Conservation (phyloP, 2,797 vertebrate genomes). For the Epinephelus malabaricus region DNA sequence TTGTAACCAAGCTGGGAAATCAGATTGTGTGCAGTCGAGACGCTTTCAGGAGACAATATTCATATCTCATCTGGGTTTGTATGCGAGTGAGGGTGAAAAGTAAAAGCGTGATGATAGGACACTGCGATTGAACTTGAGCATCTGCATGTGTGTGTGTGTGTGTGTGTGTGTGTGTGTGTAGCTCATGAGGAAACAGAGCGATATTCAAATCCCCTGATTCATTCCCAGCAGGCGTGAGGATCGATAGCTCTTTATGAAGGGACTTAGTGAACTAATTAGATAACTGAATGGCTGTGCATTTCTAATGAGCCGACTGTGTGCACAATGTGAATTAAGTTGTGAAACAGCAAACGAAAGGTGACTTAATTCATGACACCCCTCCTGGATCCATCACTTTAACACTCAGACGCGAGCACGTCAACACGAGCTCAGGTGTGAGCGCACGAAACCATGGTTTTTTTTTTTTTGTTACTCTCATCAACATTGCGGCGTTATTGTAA, state of each 20-base stretch:
- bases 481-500: constrained; percentile 25
- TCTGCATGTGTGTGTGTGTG: background rate
- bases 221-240: constrained; percentile 65
- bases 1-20: constrained; percentile 55
- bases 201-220: constrained; percentile 66
- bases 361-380: constrained; percentile 42
- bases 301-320: constrained; percentile 60
- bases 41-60: constrained; percentile 36
- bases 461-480: background rate
- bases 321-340: constrained; percentile 63
- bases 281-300: constrained; percentile 64
- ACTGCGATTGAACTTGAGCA: constrained; percentile 27
- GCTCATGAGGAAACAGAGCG: constrained; percentile 45
- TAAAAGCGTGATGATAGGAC: constrained; percentile 15
- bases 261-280: constrained; percentile 79
- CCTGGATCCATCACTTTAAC: background rate
- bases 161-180: constrained; percentile 18
- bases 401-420: background rate
- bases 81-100: background rate
- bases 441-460: constrained; percentile 23
- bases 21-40: constrained; percentile 27
- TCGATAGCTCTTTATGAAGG: constrained; percentile 80
- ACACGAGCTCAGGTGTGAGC: constrained; percentile 57
- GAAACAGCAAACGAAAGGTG: constrained; percentile 52
- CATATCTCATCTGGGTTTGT: constrained; percentile 40